Conservation (phyloP, 92 coral and sea anemone genomes). For the Umimayanthus kanabou region DNA sequence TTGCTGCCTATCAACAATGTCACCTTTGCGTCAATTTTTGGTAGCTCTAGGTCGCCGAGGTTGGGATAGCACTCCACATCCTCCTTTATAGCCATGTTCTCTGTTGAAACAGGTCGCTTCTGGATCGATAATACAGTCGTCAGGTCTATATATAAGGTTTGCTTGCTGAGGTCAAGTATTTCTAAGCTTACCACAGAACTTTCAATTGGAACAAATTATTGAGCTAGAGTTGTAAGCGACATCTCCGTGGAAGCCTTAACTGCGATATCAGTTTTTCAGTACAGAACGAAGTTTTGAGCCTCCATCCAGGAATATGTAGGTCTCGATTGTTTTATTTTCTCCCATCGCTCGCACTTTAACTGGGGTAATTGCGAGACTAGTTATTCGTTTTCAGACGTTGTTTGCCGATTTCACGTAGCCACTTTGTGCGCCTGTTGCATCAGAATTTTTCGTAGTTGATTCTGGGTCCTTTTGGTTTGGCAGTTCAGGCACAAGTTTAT, state of each 20-base stretch:
- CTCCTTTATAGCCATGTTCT: constrained; percentile 39
- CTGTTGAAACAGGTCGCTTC: constrained; percentile 50
- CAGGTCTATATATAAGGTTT: constrained; percentile 34
- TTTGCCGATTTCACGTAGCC: constrained; percentile 42
- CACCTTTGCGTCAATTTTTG: constrained; percentile 49
- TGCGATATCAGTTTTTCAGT: constrained; percentile 45
- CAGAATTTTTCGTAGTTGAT: not conserved
- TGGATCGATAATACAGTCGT: constrained; percentile 55
- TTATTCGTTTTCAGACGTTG: constrained; percentile 18
- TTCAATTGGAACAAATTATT: constrained; percentile 30
- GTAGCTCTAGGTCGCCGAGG: constrained; percentile 19
- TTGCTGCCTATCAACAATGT: constrained; percentile 54
- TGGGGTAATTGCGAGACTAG: constrained; percentile 26
- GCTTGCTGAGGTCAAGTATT: constrained; percentile 44
- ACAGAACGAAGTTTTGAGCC: constrained; percentile 55
- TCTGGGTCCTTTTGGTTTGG: constrained; percentile 9
- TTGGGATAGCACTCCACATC: constrained; percentile 56
- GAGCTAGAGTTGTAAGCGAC: constrained; percentile 65
- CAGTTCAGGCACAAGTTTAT: constrained; percentile 3
- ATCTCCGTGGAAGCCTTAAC: constrained; percentile 38
- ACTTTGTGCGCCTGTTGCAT: constrained; percentile 34
- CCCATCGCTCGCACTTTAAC: constrained; percentile 46
- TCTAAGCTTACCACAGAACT: constrained; percentile 52
- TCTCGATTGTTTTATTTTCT: constrained; percentile 22
- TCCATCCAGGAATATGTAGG: too few species aligned